Evolutionary conservation across 2,888 invertebrate genomes (phyloP).

Genomic region (Byasa hedistus): DNA sequence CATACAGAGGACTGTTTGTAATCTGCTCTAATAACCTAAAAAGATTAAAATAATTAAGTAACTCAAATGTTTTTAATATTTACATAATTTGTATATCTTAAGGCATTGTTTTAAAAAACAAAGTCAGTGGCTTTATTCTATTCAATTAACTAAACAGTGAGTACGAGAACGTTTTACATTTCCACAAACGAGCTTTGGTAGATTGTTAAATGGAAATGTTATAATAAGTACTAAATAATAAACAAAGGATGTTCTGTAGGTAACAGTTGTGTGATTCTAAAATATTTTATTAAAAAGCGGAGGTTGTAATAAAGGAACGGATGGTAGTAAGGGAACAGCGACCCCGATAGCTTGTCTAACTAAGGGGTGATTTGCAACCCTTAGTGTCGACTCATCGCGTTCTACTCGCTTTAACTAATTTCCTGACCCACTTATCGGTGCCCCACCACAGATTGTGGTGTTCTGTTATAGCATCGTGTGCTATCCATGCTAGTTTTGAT

Average conservation of each 20-base stretch:
- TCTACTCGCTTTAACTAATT: slow-evolving; percentile 10
- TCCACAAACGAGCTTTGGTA: background rate
- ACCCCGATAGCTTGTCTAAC: background rate
- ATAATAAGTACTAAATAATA: background rate
- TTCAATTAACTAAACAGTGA: background rate
- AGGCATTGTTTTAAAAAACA: background rate
- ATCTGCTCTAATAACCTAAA: background rate
- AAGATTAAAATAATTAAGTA: background rate
- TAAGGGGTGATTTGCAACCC: slow-evolving; percentile 9
- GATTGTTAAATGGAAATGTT: background rate
- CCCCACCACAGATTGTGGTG: background rate
- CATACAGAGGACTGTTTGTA: background rate
- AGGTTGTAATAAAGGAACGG: background rate
- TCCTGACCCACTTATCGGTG: slow-evolving; percentile 12
- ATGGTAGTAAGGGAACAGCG: background rate
- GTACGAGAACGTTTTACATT: background rate
- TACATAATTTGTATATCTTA: background rate
- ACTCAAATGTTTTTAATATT: background rate
- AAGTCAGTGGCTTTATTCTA: background rate
- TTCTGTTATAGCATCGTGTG: background rate
- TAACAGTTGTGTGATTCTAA: too few relatives aligned
- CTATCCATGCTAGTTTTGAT: background rate
- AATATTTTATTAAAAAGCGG: background rate
- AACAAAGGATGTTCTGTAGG: background rate
- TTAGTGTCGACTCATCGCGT: slow-evolving; percentile 11